Evolutionary conservation across 1,140 invertebrate species (phyloP).

Genomic region (Copidosoma floridanum): DNA sequence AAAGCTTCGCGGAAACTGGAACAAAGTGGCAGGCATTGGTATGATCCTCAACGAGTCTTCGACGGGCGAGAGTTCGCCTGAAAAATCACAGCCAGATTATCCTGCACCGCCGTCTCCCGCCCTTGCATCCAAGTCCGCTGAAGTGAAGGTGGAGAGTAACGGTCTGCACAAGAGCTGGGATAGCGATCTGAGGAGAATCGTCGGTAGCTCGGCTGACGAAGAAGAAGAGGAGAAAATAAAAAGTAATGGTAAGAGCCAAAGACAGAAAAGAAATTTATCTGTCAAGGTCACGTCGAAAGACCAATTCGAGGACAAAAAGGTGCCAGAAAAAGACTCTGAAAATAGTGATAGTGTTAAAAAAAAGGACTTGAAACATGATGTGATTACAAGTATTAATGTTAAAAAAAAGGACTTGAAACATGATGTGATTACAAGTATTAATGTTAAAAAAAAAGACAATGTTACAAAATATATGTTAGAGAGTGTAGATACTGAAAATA

Average conservation of each 20-base stretch:
- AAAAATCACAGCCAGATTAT: conserved; percentile 1
- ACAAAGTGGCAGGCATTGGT: conserved; percentile 49
- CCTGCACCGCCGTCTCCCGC: background rate
- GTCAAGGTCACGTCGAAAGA: background rate
- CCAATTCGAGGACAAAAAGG: background rate
- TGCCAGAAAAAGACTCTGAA: background rate
- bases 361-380: background rate
- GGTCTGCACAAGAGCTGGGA: conserved; percentile 42
- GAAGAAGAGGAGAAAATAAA: background rate
- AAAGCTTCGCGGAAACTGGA: conserved; percentile 48
- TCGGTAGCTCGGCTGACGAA: background rate
- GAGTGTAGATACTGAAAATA: no score
- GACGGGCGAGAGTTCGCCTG: conserved; percentile 25
- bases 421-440: background rate
- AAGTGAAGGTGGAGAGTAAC: background rate
- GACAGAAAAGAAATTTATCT: conserved; percentile 19
- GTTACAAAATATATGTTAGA: no score
- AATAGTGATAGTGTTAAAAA: background rate
- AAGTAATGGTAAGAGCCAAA: background rate
- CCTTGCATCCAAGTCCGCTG: no score
- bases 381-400: background rate
- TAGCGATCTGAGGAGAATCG: conserved; percentile 42
- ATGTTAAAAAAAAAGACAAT: no score
- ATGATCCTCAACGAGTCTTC: conserved; percentile 42
- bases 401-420: no score